Conservation (phyloP, 2,888 invertebrate species). For the Proisotoma minuta region DNA sequence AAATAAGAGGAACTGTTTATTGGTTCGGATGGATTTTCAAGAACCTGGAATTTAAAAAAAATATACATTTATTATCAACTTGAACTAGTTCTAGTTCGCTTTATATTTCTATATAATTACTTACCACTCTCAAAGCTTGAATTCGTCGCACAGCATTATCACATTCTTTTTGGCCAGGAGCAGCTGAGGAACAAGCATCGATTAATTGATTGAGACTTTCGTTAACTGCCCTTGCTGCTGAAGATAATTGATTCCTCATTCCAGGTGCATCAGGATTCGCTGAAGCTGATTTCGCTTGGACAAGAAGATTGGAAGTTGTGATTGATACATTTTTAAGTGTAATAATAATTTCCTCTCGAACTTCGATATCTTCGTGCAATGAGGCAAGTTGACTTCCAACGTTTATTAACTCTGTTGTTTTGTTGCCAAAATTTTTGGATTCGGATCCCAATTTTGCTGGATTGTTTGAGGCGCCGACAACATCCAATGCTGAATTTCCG, state of each 20-base stretch:
- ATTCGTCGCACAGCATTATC: slow-evolving; percentile 91
- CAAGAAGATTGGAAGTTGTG: slow-evolving; percentile 76
- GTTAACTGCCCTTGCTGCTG: slow-evolving; percentile 83
- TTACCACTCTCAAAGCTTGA: slow-evolving; percentile 72
- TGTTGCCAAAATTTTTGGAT: slow-evolving; percentile 68
- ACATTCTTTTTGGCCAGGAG: slow-evolving; percentile 94
- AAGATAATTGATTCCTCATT: slow-evolving; percentile 80
- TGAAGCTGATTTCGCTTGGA: slow-evolving; percentile 82
- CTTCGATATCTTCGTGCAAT: slow-evolving; percentile 61
- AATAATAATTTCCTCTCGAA: slow-evolving; percentile 75
- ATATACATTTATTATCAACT: no score
- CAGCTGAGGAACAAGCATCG: slow-evolving; percentile 79
- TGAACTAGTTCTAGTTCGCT: no score
- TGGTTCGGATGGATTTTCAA: slow-evolving; percentile 82
- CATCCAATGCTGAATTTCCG: slow-evolving; percentile 60
- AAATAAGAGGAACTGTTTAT: slow-evolving; percentile 84
- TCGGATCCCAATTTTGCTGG: slow-evolving; percentile 66
- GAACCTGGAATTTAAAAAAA: no score
- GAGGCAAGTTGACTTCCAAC: slow-evolving; percentile 42
- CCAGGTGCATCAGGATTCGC: slow-evolving; percentile 86
- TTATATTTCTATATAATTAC: no score
- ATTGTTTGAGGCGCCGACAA: slow-evolving; percentile 55
- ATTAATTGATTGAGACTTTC: slow-evolving; percentile 88
- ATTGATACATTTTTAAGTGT: slow-evolving; percentile 82
- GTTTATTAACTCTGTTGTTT: slow-evolving; percentile 47